Base-by-base conservation (phyloP, 2,113 vertebrate species). In the Synchiropus splendidus region DNA sequence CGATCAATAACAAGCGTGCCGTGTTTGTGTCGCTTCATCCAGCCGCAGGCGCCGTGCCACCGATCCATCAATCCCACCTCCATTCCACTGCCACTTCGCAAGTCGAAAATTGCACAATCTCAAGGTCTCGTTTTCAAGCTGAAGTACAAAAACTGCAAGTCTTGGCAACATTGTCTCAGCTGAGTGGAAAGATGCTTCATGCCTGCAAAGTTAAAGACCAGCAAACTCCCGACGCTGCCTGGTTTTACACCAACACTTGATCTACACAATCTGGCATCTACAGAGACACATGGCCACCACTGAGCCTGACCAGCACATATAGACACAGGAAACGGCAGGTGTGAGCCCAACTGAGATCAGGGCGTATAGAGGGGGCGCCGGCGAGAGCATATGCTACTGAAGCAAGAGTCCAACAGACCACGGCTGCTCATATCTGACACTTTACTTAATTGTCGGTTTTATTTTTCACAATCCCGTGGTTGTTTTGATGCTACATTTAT, bases 1-100 rank as follows among this genome's bases (percentile, higher is more conserved):
- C 9, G 51, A 51, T 66, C 51, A 42, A 61, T 66, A 30, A 13
- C 36, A 17, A 18, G 36, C 50, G 18, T n/a, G 27, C 50, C 42
- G 31, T 51, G 15, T 21, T 18, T 18, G 31, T 33, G 18, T 14
- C 18, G 13, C 30, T 45, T 10, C 17, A 36, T 41, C 27, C 3
- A 10, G 12, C 53, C 40, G 42, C 45, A 57, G 31, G 32, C 12
- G 32, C 36, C 37, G 12, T 18, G 30, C 13, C 21, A 15, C 13
- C 39, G 34, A 32, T 34, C 39, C 9, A 35, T 35, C 35, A 13
- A 33, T 15, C 31, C 18, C 36, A n/a, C 12, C 15, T 10, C 12
- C 10, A 15, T 42, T 36, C 42, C 16, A 21, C 10, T 35, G 44
- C 15, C 36, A 10, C 10, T 2, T 16, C 10, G 31, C 13, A 16